Conservation (phyloP, 2,113 vertebrate species). For the Catharus bicknelli region DNA sequence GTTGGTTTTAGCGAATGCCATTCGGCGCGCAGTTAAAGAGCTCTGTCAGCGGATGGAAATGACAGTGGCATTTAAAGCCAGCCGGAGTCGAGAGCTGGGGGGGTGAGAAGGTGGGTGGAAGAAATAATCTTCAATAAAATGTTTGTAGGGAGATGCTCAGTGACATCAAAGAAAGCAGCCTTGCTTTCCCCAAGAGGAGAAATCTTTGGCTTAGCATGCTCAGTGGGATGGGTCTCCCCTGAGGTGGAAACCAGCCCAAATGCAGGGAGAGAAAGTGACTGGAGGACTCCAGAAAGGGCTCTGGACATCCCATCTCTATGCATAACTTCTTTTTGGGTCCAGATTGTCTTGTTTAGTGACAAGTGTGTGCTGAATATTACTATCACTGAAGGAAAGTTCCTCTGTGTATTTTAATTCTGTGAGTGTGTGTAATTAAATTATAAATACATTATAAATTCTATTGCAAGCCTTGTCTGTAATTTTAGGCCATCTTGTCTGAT, state of each 20-base stretch:
- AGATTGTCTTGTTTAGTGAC: background rate
- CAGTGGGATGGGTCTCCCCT: background rate
- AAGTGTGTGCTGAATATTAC: background rate
- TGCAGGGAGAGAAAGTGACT: background rate
- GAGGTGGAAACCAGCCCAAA: background rate
- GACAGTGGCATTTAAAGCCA: conserved; percentile 61
- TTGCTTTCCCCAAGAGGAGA: background rate
- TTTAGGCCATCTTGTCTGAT: background rate
- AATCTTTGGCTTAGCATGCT: accelerated
- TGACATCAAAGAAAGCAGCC: background rate
- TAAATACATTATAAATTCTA: background rate
- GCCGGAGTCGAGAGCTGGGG: background rate
- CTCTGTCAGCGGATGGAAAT: conserved; percentile 58
- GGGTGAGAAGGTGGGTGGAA: background rate
- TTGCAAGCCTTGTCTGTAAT: background rate
- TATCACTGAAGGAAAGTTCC: background rate
- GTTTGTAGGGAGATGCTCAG: background rate
- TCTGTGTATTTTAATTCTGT: too few relatives aligned
- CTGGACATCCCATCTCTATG: background rate
- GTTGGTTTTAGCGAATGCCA: conserved; percentile 67
- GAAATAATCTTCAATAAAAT: conserved; percentile 58
- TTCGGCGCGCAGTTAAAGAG: conserved; percentile 39
- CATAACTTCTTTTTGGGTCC: background rate
- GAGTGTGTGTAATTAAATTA: too few relatives aligned
- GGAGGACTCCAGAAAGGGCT: background rate